Evolutionary conservation across 2,113 vertebrate genomes (phyloP).

Genomic region (Ahaetulla prasina): DNA sequence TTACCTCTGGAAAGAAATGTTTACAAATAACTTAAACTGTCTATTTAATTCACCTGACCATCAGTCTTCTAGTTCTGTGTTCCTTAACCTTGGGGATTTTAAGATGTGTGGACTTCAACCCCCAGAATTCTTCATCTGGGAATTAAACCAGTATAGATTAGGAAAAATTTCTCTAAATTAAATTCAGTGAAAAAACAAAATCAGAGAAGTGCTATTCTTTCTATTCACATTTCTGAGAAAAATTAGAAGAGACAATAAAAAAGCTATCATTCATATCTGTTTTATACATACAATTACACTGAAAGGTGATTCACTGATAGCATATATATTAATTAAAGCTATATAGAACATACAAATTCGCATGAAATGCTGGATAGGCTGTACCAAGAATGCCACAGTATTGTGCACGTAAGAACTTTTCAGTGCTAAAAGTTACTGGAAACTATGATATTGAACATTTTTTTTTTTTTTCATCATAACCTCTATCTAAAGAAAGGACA

Average conservation of each 20-base stretch:
- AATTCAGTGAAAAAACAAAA: conserved; percentile 16
- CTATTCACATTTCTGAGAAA: neutral
- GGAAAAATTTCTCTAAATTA: neutral
- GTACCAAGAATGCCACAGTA: neutral
- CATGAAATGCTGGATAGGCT: neutral
- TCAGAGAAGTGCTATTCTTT: neutral
- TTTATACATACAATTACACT: neutral
- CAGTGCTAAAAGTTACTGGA: neutral
- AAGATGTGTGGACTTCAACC: neutral
- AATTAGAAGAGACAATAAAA: neutral
- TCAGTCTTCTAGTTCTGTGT: neutral
- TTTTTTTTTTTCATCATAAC: neutral
- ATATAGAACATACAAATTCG: neutral
- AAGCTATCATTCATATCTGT: neutral
- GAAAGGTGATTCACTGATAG: neutral
- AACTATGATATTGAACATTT: neutral
- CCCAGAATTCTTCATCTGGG: neutral
- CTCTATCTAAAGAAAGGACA: neutral
- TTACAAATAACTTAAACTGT: neutral
- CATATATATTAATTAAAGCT: neutral
- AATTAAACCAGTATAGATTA: neutral
- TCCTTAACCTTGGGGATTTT: neutral
- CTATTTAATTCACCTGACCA: neutral
- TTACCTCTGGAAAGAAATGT: neutral
- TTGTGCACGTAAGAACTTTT: neutral